Conservation (phyloP, 2,797 vertebrate species). For the Vireo griseus region DNA sequence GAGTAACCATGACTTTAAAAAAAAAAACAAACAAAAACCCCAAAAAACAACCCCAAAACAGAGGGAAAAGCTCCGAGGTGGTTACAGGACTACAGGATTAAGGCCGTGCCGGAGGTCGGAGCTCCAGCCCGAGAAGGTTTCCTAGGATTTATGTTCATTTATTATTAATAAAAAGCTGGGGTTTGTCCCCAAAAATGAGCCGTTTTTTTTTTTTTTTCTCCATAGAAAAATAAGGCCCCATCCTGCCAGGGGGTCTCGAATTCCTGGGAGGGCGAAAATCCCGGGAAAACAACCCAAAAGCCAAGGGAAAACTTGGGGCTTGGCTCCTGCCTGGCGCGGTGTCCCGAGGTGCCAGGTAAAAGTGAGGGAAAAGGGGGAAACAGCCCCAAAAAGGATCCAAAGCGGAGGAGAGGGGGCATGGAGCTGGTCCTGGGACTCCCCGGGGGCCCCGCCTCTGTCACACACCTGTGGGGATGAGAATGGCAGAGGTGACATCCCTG, state of each 20-base stretch:
- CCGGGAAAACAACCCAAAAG: not conserved
- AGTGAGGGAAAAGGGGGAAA: not conserved
- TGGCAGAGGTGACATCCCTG: not conserved
- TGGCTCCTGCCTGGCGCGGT: not conserved
- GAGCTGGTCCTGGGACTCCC: not conserved
- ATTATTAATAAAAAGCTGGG: not conserved
- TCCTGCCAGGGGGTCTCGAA: not conserved
- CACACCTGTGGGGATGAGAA: slow-evolving; percentile 60
- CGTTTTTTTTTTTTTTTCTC: not conserved
- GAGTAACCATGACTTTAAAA: slow-evolving; percentile 62
- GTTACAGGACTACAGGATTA: slow-evolving; percentile 40
- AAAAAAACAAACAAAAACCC: not conserved
- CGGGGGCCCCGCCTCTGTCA: slow-evolving; percentile 26
- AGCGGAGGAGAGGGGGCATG: not conserved
- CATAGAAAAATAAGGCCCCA: slow-evolving; percentile 13
- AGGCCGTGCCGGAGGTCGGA: not conserved
- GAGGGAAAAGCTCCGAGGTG: slow-evolving; percentile 27
- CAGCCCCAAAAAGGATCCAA: not conserved
- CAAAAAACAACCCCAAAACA: not conserved
- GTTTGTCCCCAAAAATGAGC: not conserved
- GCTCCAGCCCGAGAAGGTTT: not conserved
- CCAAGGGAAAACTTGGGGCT: not conserved
- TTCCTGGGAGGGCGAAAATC: not conserved
- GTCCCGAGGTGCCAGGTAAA: not conserved
- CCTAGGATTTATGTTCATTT: not conserved